phyloP scores from a whole-genome alignment of 2,113 vertebrate genomes.

The Indicator maculatus region DNA sequence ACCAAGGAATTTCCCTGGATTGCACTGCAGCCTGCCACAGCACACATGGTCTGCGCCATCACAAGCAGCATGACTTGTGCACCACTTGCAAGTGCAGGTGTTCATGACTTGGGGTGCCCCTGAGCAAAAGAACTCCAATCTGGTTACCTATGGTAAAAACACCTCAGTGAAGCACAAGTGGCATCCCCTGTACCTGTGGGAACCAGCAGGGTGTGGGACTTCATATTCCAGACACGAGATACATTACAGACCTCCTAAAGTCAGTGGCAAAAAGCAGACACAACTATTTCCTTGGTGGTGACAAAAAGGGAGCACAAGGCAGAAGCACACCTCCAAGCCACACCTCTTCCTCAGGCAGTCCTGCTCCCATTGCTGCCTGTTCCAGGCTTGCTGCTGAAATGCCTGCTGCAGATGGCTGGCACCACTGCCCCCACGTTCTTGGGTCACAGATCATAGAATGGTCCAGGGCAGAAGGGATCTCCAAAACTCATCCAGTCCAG shows the following conservation, averaged over 20 bases:
- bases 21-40: neutral
- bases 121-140: neutral
- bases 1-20: neutral
- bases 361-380: neutral
- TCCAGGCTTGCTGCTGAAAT: neutral
- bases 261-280: neutral
- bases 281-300: neutral
- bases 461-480: too few relatives aligned
- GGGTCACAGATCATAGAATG: neutral
- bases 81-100: neutral
- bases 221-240: neutral
- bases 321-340: neutral
- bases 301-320: neutral
- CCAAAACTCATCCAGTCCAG: too few relatives aligned
- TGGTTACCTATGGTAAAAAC: neutral
- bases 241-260: neutral
- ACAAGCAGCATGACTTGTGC: neutral
- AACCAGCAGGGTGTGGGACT: neutral
- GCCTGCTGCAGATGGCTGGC: neutral
- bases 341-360: neutral
- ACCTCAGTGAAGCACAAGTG: neutral
- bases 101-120: neutral
- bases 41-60: neutral
- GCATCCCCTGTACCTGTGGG: neutral
- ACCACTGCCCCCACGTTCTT: fast-evolving